A percentile compares a stretch with the other conserved stretches of the same genome.
Conservation (phyloP, 2,113 vertebrate species). For the Arothron firmamentum region DNA sequence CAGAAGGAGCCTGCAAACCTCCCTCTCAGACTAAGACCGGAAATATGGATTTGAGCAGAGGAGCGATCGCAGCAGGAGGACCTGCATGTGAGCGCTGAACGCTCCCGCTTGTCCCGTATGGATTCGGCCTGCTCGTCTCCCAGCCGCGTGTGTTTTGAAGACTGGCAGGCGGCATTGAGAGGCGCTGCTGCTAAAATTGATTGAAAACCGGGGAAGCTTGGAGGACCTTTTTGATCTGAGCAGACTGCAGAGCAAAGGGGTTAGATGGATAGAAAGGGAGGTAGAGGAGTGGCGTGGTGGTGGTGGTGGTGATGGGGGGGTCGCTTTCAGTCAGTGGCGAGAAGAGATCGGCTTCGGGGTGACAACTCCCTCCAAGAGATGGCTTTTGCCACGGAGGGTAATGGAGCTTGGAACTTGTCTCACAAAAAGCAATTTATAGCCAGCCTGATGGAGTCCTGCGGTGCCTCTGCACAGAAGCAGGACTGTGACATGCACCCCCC, state of each 20-base stretch:
- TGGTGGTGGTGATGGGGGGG: no score
- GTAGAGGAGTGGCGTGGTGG: slow-evolving; percentile 36
- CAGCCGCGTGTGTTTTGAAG: slow-evolving; percentile 40
- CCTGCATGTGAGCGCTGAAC: slow-evolving; percentile 32
- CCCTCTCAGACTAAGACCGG: background rate
- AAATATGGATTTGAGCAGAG: slow-evolving; percentile 14
- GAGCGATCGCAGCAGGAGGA: slow-evolving; percentile 16
- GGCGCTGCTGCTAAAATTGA: slow-evolving; percentile 52
- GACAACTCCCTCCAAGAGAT: slow-evolving; percentile 72
- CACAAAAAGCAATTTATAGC: slow-evolving; percentile 69
- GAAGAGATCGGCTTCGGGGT: slow-evolving; percentile 65
- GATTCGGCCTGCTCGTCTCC: slow-evolving; percentile 33
- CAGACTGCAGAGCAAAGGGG: slow-evolving; percentile 40
- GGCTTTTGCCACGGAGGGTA: slow-evolving; percentile 64
- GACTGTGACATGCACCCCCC: background rate
- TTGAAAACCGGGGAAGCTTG: slow-evolving; percentile 66
- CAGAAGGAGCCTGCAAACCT: slow-evolving; percentile 3
- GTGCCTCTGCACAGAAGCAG: slow-evolving; percentile 45
- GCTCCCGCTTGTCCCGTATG: slow-evolving; percentile 38
- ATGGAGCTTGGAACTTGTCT: slow-evolving; percentile 66
- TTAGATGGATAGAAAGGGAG: slow-evolving; percentile 31
- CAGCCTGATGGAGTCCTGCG: slow-evolving; percentile 34
- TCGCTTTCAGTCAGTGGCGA: slow-evolving; percentile 63
- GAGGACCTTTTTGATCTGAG: slow-evolving; percentile 59
- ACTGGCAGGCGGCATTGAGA: slow-evolving; percentile 50